Percentiles rank a stretch among this genome's conserved stretches.
Conservation (phyloP, 2,113 vertebrate species). For the Scopus umbretta region DNA sequence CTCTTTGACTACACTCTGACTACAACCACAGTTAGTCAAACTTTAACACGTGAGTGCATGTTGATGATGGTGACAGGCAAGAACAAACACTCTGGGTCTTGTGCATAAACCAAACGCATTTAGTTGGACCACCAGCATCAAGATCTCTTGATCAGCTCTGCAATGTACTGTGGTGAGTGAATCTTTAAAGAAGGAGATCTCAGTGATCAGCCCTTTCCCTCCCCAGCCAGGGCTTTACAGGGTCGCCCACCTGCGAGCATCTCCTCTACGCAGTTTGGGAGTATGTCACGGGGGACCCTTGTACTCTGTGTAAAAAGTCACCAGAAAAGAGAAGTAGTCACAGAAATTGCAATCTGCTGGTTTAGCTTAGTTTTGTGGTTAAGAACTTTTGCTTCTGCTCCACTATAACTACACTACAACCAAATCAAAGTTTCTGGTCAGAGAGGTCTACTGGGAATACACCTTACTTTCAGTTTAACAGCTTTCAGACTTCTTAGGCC, state of each 20-base stretch:
- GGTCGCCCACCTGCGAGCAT: rapidly evolving
- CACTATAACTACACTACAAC: background rate
- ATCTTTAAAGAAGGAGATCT: background rate
- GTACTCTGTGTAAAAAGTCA: background rate
- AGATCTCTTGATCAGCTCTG: background rate
- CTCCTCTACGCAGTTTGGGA: background rate
- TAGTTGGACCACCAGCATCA: background rate
- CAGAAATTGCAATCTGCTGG: background rate
- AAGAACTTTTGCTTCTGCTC: background rate
- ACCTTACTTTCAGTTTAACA: background rate
- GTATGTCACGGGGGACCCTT: background rate
- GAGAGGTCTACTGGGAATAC: background rate
- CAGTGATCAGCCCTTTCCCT: background rate
- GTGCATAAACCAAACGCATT: rapidly evolving
- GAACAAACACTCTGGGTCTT: background rate
- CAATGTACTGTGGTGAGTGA: rapidly evolving
- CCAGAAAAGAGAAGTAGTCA: background rate
- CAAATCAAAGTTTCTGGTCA: background rate
- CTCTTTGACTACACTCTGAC: background rate
- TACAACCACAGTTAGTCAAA: background rate
- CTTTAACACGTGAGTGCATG: rapidly evolving
- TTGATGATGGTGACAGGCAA: background rate
- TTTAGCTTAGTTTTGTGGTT: background rate
- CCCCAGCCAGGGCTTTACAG: background rate
- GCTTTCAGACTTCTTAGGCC: background rate